phyloP scores from a whole-genome alignment of 2,797 vertebrate species.

The Acomys russatus region DNA sequence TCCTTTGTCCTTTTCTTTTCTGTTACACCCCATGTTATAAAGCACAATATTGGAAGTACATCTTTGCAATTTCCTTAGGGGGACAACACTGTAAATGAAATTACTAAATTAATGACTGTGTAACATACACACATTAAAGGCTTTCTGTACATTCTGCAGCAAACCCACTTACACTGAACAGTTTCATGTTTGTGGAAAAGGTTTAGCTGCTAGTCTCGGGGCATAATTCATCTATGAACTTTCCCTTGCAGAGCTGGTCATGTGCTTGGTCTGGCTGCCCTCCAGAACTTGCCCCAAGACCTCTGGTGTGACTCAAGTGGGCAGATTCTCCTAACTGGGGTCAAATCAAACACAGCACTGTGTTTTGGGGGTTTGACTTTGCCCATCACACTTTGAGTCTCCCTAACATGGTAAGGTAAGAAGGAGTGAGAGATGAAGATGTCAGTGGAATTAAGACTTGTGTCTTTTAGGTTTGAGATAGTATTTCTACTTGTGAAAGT shows the following conservation, averaged over 20 bases:
- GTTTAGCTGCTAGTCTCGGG: background rate
- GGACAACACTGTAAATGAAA: background rate
- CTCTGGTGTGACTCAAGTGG: background rate
- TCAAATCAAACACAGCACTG: background rate
- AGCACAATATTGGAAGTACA: background rate
- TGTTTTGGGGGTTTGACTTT: background rate
- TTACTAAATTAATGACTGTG: conserved; percentile 2
- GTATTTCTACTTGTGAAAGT: background rate
- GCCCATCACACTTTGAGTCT: background rate
- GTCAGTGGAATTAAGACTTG: background rate
- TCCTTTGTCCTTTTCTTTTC: background rate
- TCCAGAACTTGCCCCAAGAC: background rate
- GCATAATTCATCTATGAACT: conserved; percentile 1
- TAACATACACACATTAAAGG: background rate
- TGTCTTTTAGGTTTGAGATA: conserved; percentile 8
- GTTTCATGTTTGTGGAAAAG: conserved; percentile 41
- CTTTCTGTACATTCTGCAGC: background rate
- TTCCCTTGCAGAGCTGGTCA: background rate
- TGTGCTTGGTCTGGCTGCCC: background rate
- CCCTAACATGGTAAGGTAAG: conserved; percentile 35
- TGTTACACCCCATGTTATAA: background rate
- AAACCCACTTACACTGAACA: conserved; percentile 39
- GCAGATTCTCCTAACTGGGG: background rate
- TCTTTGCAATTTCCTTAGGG: conserved; percentile 37
- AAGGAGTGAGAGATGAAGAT: background rate